Percentiles rank a stretch among this genome's conserved stretches.
Evolutionary conservation across 2,797 vertebrate species (phyloP).

Genomic region (Diglossa cyanea): DNA sequence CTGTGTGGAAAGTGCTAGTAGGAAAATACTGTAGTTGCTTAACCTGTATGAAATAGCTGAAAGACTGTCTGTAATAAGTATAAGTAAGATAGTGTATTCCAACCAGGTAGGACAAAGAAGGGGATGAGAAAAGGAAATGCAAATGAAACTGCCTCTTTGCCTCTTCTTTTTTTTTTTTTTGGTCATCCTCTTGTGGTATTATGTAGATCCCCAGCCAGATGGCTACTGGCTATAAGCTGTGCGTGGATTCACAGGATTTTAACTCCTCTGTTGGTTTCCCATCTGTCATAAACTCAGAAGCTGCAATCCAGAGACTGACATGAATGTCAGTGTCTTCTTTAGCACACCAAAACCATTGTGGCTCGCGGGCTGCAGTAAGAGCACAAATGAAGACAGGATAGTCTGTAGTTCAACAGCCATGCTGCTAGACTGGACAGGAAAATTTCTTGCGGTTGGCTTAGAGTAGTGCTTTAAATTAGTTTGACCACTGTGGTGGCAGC

Average conservation of each 20-base stretch:
- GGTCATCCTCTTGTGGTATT: slow-evolving; percentile 18
- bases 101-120: slow-evolving; percentile 5
- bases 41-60: background rate
- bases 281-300: slow-evolving; percentile 51
- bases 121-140: background rate
- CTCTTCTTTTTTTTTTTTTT: background rate
- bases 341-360: background rate
- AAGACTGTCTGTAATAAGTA: background rate
- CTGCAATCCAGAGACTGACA: slow-evolving; percentile 25
- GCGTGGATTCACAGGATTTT: slow-evolving; percentile 56
- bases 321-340: background rate
- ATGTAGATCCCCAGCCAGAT: slow-evolving; percentile 51
- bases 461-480: background rate
- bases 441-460: background rate
- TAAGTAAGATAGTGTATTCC: background rate
- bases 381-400: background rate
- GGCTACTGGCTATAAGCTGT: slow-evolving; percentile 61
- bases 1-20: background rate
- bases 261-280: slow-evolving; percentile 59
- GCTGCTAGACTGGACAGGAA: background rate
- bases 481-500: background rate
- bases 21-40: background rate
- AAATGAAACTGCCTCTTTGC: background rate
- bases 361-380: background rate
- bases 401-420: background rate